Evolutionary conservation across 2,888 invertebrate genomes (phyloP).

Genomic region (Drosophila neotestacea): DNA sequence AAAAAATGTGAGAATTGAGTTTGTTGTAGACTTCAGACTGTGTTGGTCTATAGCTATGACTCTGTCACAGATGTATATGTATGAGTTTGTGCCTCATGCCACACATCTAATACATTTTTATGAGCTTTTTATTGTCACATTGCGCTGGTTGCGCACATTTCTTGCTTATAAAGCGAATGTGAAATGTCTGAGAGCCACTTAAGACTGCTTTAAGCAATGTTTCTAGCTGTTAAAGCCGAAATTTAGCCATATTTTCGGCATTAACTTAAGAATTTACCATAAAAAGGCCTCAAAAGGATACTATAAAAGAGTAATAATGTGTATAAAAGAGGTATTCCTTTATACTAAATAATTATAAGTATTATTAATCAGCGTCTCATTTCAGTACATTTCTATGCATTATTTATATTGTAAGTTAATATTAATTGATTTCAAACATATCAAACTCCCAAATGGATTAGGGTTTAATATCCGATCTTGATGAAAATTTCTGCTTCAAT

Average conservation of each 20-base stretch:
- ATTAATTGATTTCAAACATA: too few species aligned
- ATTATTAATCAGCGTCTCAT: background rate
- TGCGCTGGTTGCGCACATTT: conserved; percentile 68
- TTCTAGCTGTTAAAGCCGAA: conserved; percentile 30
- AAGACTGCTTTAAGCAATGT: conserved; percentile 45
- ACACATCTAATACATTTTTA: conserved; percentile 72
- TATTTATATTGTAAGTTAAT: too few species aligned
- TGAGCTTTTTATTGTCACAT: conserved; percentile 79
- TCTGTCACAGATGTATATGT: conserved; percentile 15
- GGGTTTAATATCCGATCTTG: too few species aligned
- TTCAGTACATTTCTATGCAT: too few species aligned
- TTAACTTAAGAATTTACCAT: conserved; percentile 3
- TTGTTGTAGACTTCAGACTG: conserved; percentile 11
- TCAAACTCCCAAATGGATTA: too few species aligned
- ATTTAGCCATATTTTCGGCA: conserved; percentile 27
- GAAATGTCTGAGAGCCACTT: conserved; percentile 41
- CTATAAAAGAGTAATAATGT: background rate
- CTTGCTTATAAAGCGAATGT: conserved; percentile 52
- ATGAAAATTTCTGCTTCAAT: too few species aligned
- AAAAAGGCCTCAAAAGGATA: conserved; percentile 2
- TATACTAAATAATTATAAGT: background rate
- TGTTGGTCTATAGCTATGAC: conserved; percentile 2
- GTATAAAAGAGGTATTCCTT: background rate
- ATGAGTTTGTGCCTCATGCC: conserved; percentile 29
- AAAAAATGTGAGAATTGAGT: conserved; percentile 26